Evolutionary conservation across 2,888 invertebrate genomes (phyloP).

Genomic region (Microctonus brassicae): DNA sequence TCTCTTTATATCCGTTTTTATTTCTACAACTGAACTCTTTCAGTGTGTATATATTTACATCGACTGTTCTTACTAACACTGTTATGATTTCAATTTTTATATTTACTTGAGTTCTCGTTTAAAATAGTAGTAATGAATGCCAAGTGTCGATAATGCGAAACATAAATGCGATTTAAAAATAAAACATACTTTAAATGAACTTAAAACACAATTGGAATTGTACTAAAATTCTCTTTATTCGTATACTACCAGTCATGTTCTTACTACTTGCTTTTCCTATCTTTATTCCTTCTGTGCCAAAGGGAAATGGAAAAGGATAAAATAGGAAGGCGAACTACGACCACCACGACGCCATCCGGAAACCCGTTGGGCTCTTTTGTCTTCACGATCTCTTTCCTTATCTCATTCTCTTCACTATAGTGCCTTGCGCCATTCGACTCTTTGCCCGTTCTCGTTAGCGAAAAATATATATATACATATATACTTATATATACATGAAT

Average conservation of each 20-base stretch:
- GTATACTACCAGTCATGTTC: neutral
- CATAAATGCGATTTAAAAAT: neutral
- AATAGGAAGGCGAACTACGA: neutral
- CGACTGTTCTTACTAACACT: no score
- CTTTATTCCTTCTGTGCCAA: neutral
- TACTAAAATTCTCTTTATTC: neutral
- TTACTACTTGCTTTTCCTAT: no score
- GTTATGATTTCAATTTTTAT: no score
- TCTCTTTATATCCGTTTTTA: neutral
- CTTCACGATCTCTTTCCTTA: conserved; percentile 9
- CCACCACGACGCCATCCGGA: conserved; percentile 18
- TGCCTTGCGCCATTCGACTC: neutral
- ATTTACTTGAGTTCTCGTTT: no score
- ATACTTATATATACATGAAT: neutral
- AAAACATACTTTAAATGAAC: neutral
- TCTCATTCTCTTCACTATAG: conserved; percentile 4
- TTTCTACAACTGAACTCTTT: neutral
- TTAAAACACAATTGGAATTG: neutral
- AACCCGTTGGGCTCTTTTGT: conserved; percentile 30
- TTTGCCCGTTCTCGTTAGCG: conserved; percentile 5
- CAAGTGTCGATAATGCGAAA: neutral
- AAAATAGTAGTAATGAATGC: no score
- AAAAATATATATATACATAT: neutral
- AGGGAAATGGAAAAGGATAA: neutral
- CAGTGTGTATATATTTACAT: neutral